Evolutionary conservation across 2,113 vertebrate species (phyloP), one percentile per base, ranked within the genome.

Genomic region (Ochotona princeps): DNA sequence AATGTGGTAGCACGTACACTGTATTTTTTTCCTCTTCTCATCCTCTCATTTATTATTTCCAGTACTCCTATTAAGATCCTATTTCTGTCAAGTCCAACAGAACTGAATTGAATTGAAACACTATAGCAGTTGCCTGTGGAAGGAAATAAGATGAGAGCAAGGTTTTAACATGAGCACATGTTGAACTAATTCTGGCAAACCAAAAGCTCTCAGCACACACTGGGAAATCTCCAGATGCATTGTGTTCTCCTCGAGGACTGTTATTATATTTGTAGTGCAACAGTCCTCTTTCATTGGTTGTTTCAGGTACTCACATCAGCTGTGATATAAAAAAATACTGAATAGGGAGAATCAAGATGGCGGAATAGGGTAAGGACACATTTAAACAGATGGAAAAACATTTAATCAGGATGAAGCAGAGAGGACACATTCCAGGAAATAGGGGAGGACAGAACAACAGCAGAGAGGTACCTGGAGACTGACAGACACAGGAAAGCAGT

Each of bases 61-160:
- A 92, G 60, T 35, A 66, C 84, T 95, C 20, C 14, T 81, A 75
- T 78, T 91, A 84, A 75, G 18, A 69, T 78, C 30, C 38, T 87
- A 76, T 47, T 74, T 49, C 38, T 49, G 78, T 73, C 21, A 69
- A 74, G 60, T 84, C 70, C 54, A 74, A 44, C 38, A 44, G 38
- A 44, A 44, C 38, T 2, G 76, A 20, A 51, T 51, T 65, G 78
- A 44, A 44, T 65, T 87, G 44, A 93, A 91, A 94, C 60, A 28
- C 80, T 83, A 15, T 30, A 26, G 65, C 92, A 81, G 94, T 60
- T 87, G 12, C n/a, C 30, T 67, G 15, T 89, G 66, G 25, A 75
- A 54, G 9, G 61, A 81, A 92, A 32, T 51, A 57, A 72, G 23
- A 8, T 54, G 23, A 70, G n/a, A 89, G 61, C 9, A 66, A 30